A percentile compares a stretch with the other conserved stretches of the same genome.
These are phyloP conservation scores for Hypanus sabinus DNA, from an alignment of 2,113 vertebrate species.

Conservation along the genomic window DNA sequence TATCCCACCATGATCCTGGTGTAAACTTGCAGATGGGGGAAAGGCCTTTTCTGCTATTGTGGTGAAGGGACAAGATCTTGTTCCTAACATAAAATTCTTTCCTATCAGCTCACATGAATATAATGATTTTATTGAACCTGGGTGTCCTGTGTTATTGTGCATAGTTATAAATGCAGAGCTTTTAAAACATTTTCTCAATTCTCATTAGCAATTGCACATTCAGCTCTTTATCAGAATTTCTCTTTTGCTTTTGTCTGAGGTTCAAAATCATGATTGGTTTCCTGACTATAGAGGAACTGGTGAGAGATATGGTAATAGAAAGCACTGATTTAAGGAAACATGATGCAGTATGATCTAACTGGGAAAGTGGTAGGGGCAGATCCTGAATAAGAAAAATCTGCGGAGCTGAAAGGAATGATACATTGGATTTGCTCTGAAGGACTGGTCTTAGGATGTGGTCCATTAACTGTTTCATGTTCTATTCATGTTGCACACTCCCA, in stretches of 20 bases:
- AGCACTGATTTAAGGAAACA: not conserved
- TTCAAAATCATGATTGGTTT: not conserved
- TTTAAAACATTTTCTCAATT: too few relatives aligned
- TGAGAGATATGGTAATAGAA: not conserved
- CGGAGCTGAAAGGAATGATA: not conserved
- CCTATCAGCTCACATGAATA: not conserved
- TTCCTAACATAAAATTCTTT: not conserved
- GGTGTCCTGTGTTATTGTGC: not conserved
- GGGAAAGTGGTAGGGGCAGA: too few relatives aligned
- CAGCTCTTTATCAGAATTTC: not conserved
- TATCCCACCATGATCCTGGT: too few relatives aligned
- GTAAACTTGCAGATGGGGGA: too few relatives aligned
- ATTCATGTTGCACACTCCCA: not conserved
- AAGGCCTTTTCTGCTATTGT: too few relatives aligned
- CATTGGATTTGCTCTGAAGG: not conserved
- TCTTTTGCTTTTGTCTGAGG: not conserved
- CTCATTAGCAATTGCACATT: not conserved
- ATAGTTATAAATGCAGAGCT: too few relatives aligned
- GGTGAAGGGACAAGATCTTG: not conserved
- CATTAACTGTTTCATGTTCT: too few relatives aligned
- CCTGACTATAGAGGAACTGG: not conserved
- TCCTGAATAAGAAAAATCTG: too few relatives aligned
- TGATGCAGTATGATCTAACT: too few relatives aligned
- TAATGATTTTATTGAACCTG: not conserved
- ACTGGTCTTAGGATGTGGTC: too few relatives aligned